These are phyloP conservation scores for Cataglyphis albicans DNA, from an alignment of 2,888 invertebrate genomes.

Conservation along the genomic window DNA sequence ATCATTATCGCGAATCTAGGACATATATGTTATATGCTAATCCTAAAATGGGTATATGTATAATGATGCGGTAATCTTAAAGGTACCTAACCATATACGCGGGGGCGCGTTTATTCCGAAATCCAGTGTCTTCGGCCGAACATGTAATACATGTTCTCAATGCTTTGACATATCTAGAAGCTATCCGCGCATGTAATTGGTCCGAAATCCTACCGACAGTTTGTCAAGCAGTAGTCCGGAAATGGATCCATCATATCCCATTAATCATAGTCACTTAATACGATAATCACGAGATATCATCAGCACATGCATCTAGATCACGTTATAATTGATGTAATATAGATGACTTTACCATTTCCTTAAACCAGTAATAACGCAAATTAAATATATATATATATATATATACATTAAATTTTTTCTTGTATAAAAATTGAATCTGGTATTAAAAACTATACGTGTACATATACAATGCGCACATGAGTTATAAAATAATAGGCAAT, in stretches of 20 bases:
- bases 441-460: not conserved
- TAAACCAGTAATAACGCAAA: not conserved
- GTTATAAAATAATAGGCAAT: not conserved
- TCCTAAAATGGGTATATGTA: constrained; percentile 6
- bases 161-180: constrained; percentile 51
- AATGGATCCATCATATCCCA: constrained; percentile 52
- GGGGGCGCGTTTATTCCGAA: constrained; percentile 27
- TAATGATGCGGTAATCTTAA: constrained; percentile 18
- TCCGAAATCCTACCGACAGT: constrained; percentile 52
- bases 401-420: too few species aligned
- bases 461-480: not conserved
- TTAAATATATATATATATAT: not conserved
- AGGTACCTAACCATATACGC: not conserved
- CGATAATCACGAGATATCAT: constrained; percentile 53
- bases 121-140: constrained; percentile 44
- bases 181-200: constrained; percentile 41
- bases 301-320: constrained; percentile 25
- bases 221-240: constrained; percentile 49
- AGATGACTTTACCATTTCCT: constrained; percentile 19
- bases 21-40: constrained; percentile 48
- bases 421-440: too few species aligned
- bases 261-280: constrained; percentile 54
- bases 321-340: constrained; percentile 38
- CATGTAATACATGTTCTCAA: constrained; percentile 44
- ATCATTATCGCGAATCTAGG: constrained; percentile 44